Percentiles rank a stretch among this genome's conserved stretches.
Evolutionary conservation across 2,888 invertebrate genomes (phyloP).

Genomic region (Baccha elongata): DNA sequence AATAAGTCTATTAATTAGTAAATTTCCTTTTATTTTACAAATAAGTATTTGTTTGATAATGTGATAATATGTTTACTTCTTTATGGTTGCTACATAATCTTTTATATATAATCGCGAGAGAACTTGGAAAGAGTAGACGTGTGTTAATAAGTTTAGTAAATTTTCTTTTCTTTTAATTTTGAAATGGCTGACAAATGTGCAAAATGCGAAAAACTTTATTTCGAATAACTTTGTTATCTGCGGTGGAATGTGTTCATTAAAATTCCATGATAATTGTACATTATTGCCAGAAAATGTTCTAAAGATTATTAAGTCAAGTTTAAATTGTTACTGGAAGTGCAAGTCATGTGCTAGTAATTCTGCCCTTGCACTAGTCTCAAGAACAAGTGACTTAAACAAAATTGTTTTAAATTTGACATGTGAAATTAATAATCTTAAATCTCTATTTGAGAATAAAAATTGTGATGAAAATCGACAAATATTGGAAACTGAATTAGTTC

Average conservation of each 20-base stretch:
- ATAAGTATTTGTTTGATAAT: no score
- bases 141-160: no score
- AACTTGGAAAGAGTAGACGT: no score
- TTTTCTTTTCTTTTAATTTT: no score
- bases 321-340: not conserved
- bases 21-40: no score
- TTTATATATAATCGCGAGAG: no score
- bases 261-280: not conserved
- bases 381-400: no score
- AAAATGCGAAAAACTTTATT: not conserved
- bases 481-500: not conserved
- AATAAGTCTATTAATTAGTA: no score
- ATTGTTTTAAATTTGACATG: not conserved
- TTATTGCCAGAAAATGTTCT: not conserved
- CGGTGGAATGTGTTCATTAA: not conserved
- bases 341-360: conserved; percentile 1
- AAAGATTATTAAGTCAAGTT: not conserved
- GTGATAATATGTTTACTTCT: no score
- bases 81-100: no score
- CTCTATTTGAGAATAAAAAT: not conserved
- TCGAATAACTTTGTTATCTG: not conserved
- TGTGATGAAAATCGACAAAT: not conserved
- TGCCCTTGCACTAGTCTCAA: not conserved
- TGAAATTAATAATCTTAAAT: not conserved
- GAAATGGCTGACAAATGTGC: not conserved